Percentiles rank a stretch among this genome's conserved stretches.
These are phyloP conservation scores for Pharmacophagus antenor DNA, from an alignment of 2,888 invertebrate species.

Conservation along the genomic window DNA sequence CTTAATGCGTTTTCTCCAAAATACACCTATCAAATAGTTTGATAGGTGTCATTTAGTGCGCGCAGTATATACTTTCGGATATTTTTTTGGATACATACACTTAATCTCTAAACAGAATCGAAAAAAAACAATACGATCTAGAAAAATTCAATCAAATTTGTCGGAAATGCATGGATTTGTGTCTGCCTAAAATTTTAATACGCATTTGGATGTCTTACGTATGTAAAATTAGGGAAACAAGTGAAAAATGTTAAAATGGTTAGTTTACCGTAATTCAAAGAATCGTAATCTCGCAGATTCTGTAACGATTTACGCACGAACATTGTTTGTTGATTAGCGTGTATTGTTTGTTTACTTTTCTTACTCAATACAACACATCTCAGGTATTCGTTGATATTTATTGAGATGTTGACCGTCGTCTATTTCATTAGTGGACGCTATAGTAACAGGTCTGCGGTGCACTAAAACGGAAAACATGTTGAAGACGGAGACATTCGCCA, in stretches of 20 bases:
- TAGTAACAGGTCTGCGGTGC: conserved; percentile 49
- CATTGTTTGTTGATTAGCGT: conserved; percentile 38
- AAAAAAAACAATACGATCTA: too few species aligned
- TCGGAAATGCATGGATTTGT: too few species aligned
- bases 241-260: neutral
- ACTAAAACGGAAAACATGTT: conserved; percentile 36
- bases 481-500: conserved; percentile 50
- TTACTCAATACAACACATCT: conserved; percentile 39
- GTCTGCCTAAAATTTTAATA: too few species aligned
- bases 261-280: conserved; percentile 8
- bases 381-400: conserved; percentile 42
- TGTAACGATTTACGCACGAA: conserved; percentile 14
- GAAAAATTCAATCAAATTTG: too few species aligned
- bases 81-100: too few species aligned
- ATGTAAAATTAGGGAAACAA: neutral
- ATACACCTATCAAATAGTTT: too few species aligned
- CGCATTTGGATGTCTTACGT: too few species aligned
- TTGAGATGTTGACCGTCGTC: conserved; percentile 44
- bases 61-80: too few species aligned
- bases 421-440: conserved; percentile 34
- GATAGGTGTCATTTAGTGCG: too few species aligned
- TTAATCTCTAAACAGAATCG: too few species aligned
- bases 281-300: conserved; percentile 26
- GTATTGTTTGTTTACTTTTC: conserved; percentile 55
- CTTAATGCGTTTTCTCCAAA: too few species aligned